Percentiles rank a stretch among this genome's conserved stretches.
These are phyloP conservation scores for Neopelma chrysocephalum DNA, from an alignment of 2,797 vertebrate species.

Conservation along the genomic window DNA sequence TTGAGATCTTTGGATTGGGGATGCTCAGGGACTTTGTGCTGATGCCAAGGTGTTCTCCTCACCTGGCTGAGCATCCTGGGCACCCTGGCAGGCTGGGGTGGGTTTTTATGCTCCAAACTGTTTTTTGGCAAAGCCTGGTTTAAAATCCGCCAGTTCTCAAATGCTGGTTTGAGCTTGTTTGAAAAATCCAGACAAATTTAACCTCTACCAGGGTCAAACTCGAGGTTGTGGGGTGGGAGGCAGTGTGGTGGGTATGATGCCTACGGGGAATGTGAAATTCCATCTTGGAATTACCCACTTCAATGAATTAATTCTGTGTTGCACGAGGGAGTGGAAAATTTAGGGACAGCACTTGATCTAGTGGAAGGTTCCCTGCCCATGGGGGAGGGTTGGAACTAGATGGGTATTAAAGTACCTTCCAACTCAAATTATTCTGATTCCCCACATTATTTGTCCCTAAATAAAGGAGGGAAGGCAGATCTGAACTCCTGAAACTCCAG, in stretches of 20 bases:
- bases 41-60: rapidly evolving
- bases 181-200: neutral
- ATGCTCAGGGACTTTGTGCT: neutral
- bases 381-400: neutral
- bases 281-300: neutral
- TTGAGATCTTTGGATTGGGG: rapidly evolving
- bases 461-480: neutral
- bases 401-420: neutral
- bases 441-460: neutral
- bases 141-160: rapidly evolving
- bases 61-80: neutral
- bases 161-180: neutral
- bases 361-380: neutral
- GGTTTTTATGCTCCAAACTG: neutral
- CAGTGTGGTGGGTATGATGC: neutral
- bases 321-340: rapidly evolving
- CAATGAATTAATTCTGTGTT: neutral
- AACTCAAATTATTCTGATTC: neutral
- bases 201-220: neutral
- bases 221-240: neutral
- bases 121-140: neutral
- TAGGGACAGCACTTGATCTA: too few relatives aligned
- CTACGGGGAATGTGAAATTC: neutral
- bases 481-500: neutral
- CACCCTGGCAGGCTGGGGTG: rapidly evolving